phyloP scores from a whole-genome alignment of 2,888 invertebrate species.

The Xiphydria camelus region DNA sequence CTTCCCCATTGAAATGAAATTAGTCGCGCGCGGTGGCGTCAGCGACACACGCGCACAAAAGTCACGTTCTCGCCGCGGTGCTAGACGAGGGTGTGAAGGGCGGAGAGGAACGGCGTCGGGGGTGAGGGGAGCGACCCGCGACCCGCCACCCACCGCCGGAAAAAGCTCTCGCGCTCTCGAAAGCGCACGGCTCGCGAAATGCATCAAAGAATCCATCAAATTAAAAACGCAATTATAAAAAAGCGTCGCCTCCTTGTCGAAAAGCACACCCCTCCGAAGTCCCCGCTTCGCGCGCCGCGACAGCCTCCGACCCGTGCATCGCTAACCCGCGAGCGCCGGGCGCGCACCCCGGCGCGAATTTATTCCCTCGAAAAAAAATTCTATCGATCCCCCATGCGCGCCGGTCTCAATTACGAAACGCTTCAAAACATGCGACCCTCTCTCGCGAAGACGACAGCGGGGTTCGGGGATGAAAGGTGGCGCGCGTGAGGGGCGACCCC shows the following conservation, averaged over 20 bases:
- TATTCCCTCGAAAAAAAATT: constrained; percentile 26
- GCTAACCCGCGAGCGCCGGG: constrained; percentile 21
- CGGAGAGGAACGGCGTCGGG: neutral
- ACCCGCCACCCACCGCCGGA: constrained; percentile 20
- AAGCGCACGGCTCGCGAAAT: constrained; percentile 37
- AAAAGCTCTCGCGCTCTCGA: constrained; percentile 28
- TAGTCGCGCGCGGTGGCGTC: constrained; percentile 25
- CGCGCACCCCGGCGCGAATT: neutral
- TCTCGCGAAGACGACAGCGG: constrained; percentile 33
- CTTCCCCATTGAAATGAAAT: constrained; percentile 41
- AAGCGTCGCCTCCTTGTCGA: constrained; percentile 50
- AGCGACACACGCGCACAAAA: constrained; percentile 2
- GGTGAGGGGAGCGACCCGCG: neutral
- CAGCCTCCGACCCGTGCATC: constrained; percentile 25
- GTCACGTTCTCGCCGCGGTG: constrained; percentile 1
- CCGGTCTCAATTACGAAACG: constrained; percentile 52
- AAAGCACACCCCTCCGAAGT: constrained; percentile 36
- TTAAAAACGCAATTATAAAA: constrained; percentile 57
- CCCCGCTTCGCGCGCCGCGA: constrained; percentile 9
- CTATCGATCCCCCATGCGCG: constrained; percentile 39
- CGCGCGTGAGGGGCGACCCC: constrained; percentile 7
- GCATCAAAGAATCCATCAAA: constrained; percentile 54
- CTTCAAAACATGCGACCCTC: constrained; percentile 45
- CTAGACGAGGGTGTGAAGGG: neutral
- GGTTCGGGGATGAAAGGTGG: constrained; percentile 26